Percentiles rank a stretch among this genome's conserved stretches.
Evolutionary conservation across 2,888 invertebrate species (phyloP).

Genomic region (Lycaena phlaeas): DNA sequence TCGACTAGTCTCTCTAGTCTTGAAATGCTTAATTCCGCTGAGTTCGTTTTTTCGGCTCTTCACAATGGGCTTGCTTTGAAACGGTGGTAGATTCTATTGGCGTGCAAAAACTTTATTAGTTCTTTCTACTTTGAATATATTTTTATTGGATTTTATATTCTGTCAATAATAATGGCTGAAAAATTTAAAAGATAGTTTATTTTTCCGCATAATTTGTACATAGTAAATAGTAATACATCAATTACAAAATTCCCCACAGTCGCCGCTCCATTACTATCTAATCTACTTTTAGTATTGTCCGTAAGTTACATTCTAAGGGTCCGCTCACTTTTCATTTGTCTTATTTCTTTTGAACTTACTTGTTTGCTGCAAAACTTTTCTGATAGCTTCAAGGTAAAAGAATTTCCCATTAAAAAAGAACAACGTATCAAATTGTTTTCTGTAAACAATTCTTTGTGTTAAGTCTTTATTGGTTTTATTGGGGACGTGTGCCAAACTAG

Average conservation of each 20-base stretch:
- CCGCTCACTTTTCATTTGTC: slow-evolving; percentile 42
- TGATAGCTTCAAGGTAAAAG: slow-evolving; percentile 44
- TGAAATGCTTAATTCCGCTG: too few species aligned
- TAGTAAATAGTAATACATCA: slow-evolving; percentile 1
- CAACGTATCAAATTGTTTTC: slow-evolving; percentile 49
- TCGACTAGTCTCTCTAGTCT: too few species aligned
- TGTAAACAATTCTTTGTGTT: slow-evolving; percentile 48
- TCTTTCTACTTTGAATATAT: too few species aligned
- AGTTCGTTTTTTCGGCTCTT: too few species aligned
- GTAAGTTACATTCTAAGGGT: slow-evolving; percentile 9
- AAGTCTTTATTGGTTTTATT: slow-evolving; percentile 57
- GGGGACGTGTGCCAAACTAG: slow-evolving; percentile 42
- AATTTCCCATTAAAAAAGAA: slow-evolving; percentile 59
- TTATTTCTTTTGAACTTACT: slow-evolving; percentile 49
- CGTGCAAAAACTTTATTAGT: too few species aligned
- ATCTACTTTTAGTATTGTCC: slow-evolving; percentile 15
- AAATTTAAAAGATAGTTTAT: too few species aligned
- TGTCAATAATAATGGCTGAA: too few species aligned
- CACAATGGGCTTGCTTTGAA: too few species aligned
- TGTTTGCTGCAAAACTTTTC: slow-evolving; percentile 41
- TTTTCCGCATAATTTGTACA: too few species aligned
- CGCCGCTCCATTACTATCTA: slow-evolving; percentile 4
- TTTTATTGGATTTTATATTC: too few species aligned
- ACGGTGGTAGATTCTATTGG: too few species aligned
- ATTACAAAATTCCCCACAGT: slow-evolving; percentile 2